A percentile compares a stretch with the other conserved stretches of the same genome.
Evolutionary conservation across 2,113 vertebrate genomes (phyloP).

Genomic region (Mus pahari): DNA sequence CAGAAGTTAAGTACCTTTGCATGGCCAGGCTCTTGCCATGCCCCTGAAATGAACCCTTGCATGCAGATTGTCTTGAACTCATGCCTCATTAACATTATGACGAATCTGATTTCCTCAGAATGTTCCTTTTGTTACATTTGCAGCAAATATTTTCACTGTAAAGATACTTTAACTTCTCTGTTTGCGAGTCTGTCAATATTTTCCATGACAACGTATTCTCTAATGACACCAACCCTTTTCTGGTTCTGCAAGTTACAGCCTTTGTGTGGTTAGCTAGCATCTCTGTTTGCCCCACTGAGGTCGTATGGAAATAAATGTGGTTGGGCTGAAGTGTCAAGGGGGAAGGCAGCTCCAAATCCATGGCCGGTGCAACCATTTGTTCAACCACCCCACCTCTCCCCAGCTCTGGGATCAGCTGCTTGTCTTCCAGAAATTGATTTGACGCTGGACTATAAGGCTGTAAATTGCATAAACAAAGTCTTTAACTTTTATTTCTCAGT

Average conservation of each 20-base stretch:
- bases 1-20: not conserved
- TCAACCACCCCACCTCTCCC: not conserved
- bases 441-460: not conserved
- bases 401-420: not conserved
- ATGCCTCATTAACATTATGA: not conserved
- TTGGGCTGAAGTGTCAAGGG: not conserved
- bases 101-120: not conserved
- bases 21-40: not conserved
- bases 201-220: not conserved
- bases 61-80: not conserved
- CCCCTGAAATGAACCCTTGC: not conserved
- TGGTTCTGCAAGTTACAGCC: not conserved
- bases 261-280: not conserved
- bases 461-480: not conserved
- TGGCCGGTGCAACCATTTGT: not conserved
- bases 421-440: not conserved
- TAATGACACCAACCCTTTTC: not conserved
- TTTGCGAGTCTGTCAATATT: not conserved
- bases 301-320: not conserved
- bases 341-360: not conserved
- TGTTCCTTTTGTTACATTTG: not conserved
- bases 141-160: not conserved
- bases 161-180: not conserved
- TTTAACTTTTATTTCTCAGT: not conserved
- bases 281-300: not conserved